phyloP scores from a whole-genome alignment of 2,888 invertebrate species.

The Aradus depressus region DNA sequence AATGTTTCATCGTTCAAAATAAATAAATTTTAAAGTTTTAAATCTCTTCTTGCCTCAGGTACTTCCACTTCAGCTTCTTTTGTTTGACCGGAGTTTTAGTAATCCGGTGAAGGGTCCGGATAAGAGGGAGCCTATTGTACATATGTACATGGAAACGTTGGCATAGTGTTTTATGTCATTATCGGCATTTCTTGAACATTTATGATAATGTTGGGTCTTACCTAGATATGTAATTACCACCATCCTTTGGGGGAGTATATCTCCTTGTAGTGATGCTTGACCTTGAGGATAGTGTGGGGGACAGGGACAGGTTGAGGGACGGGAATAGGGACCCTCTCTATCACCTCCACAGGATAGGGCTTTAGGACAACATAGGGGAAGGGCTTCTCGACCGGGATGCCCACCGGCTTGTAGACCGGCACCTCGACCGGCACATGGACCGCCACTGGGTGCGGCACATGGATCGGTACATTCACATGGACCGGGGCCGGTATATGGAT shows the following conservation, averaged over 20 bases:
- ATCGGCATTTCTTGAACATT: too few relatives aligned
- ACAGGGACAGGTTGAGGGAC: slow-evolving; percentile 32
- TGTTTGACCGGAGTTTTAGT: too few relatives aligned
- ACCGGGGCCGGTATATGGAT: slow-evolving; percentile 6
- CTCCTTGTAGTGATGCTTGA: slow-evolving; percentile 31
- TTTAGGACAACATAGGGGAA: slow-evolving; percentile 31
- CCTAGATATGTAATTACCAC: too few relatives aligned
- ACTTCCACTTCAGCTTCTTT: too few relatives aligned
- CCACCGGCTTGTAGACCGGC: slow-evolving; percentile 9
- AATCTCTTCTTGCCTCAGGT: too few relatives aligned
- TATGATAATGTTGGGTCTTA: too few relatives aligned
- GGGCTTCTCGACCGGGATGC: slow-evolving; percentile 30
- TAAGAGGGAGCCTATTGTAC: too few relatives aligned
- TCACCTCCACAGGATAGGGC: slow-evolving; percentile 30
- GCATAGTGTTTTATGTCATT: too few relatives aligned
- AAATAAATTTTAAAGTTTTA: too few relatives aligned
- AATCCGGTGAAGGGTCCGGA: too few relatives aligned
- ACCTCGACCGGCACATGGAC: slow-evolving; percentile 12
- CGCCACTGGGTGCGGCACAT: slow-evolving; percentile 13
- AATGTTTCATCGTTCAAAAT: too few relatives aligned
- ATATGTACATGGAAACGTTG: too few relatives aligned
- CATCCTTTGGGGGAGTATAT: slow-evolving; percentile 13
- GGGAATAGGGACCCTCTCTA: slow-evolving; percentile 31
- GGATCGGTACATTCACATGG: slow-evolving; percentile 1
- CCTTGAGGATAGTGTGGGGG: slow-evolving; percentile 31